phyloP scores from a whole-genome alignment of 2,797 vertebrate species.

The Psittacula derbiana region DNA sequence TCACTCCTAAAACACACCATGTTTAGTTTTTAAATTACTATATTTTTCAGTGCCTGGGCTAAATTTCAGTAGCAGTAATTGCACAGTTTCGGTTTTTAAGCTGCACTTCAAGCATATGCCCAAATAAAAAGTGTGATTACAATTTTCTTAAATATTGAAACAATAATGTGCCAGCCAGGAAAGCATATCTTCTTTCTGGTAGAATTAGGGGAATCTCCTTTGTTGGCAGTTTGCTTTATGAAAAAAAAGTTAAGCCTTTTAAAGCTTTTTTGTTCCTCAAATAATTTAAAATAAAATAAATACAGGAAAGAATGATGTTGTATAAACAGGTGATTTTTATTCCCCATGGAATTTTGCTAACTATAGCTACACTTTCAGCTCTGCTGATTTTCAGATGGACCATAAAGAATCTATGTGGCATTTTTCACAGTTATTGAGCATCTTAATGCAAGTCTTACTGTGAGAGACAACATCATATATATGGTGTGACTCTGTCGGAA shows the following conservation, averaged over 20 bases:
- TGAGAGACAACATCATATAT: neutral
- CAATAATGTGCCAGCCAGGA: neutral
- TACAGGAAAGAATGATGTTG: neutral
- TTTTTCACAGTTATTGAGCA: neutral
- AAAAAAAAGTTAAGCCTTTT: neutral
- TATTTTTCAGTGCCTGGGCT: neutral
- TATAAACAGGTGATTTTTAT: neutral
- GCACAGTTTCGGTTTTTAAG: neutral
- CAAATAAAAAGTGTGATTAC: neutral
- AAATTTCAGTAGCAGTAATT: neutral
- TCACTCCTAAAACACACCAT: neutral
- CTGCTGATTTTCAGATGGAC: neutral
- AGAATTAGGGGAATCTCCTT: neutral
- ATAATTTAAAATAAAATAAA: neutral
- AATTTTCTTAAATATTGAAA: neutral
- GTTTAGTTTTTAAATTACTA: neutral
- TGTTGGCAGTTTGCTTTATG: neutral
- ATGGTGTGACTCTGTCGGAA: neutral
- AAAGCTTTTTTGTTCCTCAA: neutral
- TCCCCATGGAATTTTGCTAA: neutral
- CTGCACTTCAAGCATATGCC: neutral
- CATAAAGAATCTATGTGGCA: neutral
- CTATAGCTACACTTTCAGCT: neutral
- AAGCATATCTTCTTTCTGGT: neutral
- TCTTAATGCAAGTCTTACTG: neutral